Evolutionary conservation across 2,113 vertebrate genomes (phyloP), one percentile per base, ranked within the genome.

Genomic region (Butorides virescens): DNA sequence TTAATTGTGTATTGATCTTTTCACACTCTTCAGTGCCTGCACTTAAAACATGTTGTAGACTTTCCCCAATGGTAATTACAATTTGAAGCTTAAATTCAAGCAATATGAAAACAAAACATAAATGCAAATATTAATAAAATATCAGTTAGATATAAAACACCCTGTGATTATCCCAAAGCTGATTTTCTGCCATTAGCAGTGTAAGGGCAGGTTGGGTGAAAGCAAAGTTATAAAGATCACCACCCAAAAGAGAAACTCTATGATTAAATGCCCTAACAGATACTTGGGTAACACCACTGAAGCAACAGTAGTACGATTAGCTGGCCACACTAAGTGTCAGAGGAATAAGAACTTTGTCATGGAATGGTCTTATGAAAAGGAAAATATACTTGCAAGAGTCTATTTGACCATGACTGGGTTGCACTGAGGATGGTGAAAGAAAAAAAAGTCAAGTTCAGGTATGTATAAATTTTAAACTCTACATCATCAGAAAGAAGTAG

Each of bases 71-170:
- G 9, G 7, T 32, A 80, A 89, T 65, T 61, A 61, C 9, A 62
- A 25, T 2, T 1, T 29, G 23, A 56, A 76, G 16, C 15, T 3
- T 90, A 80, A 95, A 76, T 47, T 11, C 36, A 46, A 73, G 11
- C 10, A 67, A 25, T 42, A 39, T 8, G 7, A 56, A 81, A 50
- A 26, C 5, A 49, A 67, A 79, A 23, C 16, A 50, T 9, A 67
- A 61, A 65, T 13, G 11, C 12, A 83, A 90, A 66, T 39, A n/a
- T 32, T 53, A 0, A 32, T 75, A 73, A 93, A 49, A 49, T 49
- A 62, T 3, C 0, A 53, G 26, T 44, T 46, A 15, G 19, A 32
- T n/a, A 4, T 15, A 65, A 36, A 26, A 0, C 15, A 37, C 3
- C 5, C 18, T 21, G 6, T 0, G 3, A 23, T 37, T 52, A 70